Conservation (phyloP, 2,888 invertebrate species). For the Amphimallon solstitiale region DNA sequence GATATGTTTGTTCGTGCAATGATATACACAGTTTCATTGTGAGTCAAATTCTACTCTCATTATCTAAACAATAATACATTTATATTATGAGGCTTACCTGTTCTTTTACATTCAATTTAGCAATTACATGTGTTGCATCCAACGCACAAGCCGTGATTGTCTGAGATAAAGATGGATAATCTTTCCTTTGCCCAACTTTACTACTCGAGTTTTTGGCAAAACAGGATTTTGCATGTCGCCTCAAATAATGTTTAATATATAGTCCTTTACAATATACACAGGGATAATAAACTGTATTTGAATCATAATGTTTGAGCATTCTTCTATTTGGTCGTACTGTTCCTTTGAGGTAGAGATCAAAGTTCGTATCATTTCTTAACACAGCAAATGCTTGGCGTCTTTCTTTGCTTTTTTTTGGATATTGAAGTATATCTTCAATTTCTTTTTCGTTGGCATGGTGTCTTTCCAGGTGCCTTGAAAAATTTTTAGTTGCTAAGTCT, state of each 20-base stretch:
- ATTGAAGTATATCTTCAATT: constrained; percentile 28
- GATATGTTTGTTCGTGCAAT: too few species aligned
- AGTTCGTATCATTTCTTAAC: constrained; percentile 41
- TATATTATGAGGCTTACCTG: too few species aligned
- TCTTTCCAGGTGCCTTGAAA: constrained; percentile 36
- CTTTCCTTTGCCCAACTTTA: not conserved
- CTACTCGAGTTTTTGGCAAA: constrained; percentile 7
- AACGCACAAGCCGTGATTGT: constrained; percentile 42
- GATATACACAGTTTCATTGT: too few species aligned
- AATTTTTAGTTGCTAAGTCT: constrained; percentile 41
- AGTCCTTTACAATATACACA: constrained; percentile 41
- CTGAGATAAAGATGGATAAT: constrained; percentile 39
- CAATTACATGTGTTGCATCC: constrained; percentile 43
- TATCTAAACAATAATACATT: too few species aligned
- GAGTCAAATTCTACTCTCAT: too few species aligned
- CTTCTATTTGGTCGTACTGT: constrained; percentile 32
- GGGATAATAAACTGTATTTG: constrained; percentile 37
- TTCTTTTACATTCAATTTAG: constrained; percentile 44
- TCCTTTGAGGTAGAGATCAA: constrained; percentile 40
- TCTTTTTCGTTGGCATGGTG: constrained; percentile 32
- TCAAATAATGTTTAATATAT: constrained; percentile 38
- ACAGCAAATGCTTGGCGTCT: constrained; percentile 33
- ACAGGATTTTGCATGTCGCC: constrained; percentile 40
- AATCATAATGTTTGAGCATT: not conserved
- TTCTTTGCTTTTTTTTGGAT: constrained; percentile 39